phyloP scores from a whole-genome alignment of 2,113 vertebrate genomes.

The Ceratotherium simum region DNA sequence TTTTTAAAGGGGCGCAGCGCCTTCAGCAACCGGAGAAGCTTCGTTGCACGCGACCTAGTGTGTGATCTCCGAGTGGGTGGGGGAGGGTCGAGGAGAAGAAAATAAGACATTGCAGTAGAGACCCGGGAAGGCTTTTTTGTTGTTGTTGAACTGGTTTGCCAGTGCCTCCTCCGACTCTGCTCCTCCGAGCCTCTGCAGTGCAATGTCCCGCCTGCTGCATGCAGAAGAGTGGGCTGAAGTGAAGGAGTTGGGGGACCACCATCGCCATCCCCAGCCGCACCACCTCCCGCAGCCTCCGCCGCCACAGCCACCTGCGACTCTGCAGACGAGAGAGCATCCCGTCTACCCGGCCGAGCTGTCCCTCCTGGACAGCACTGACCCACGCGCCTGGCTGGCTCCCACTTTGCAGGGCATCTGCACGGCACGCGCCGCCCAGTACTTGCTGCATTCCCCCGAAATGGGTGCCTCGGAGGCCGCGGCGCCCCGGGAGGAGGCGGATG shows the following conservation, averaged over 20 bases:
- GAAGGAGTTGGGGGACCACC: conserved; percentile 77
- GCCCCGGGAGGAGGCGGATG: conserved; percentile 76
- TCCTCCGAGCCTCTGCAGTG: conserved; percentile 11
- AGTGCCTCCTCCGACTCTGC: not conserved
- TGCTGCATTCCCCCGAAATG: conserved; percentile 87
- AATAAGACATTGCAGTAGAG: conserved; percentile 50
- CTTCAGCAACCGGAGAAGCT: conserved; percentile 93
- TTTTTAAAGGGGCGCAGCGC: conserved; percentile 94
- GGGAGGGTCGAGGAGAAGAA: conserved; percentile 64
- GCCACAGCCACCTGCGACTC: conserved; percentile 84
- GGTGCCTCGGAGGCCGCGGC: conserved; percentile 85
- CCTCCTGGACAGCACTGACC: conserved; percentile 90
- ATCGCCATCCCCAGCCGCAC: conserved; percentile 68
- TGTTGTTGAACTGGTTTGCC: not conserved
- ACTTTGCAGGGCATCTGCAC: conserved; percentile 89
- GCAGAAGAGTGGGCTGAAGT: conserved; percentile 79
- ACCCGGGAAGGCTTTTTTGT: conserved; percentile 13
- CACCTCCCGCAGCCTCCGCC: conserved; percentile 58
- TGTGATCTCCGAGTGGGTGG: conserved; percentile 81
- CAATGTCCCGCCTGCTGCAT: conserved; percentile 82
- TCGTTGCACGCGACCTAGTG: conserved; percentile 89
- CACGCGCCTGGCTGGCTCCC: conserved; percentile 93
- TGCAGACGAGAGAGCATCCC: conserved; percentile 80
- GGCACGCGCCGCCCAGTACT: conserved; percentile 91
- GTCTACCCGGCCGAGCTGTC: conserved; percentile 85